These are phyloP conservation scores for Stenodema calcarata DNA, from an alignment of 2,888 invertebrate species.

Conservation along the genomic window DNA sequence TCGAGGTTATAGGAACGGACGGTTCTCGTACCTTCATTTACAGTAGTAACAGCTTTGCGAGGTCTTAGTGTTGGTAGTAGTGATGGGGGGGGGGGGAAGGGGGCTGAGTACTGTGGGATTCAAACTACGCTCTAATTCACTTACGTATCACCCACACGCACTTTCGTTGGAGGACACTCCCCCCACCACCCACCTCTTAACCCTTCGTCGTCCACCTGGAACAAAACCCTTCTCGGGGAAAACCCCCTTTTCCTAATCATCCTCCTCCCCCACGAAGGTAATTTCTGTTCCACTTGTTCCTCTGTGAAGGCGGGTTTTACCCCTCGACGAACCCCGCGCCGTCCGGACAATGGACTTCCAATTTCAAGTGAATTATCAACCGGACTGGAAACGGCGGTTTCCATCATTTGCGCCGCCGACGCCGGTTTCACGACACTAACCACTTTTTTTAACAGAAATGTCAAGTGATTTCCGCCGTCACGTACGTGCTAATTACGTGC, in stretches of 20 bases:
- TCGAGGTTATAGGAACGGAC: background rate
- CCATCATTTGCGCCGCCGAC: conserved; percentile 14
- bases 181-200: too few relatives aligned
- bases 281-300: conserved; percentile 21
- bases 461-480: background rate
- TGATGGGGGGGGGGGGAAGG: too few relatives aligned
- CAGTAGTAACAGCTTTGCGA: conserved; percentile 8
- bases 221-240: background rate
- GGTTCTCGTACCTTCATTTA: conserved; percentile 7
- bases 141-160: conserved; percentile 21
- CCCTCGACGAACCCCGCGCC: too few relatives aligned
- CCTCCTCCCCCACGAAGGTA: conserved; percentile 7
- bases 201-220: too few relatives aligned
- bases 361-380: conserved; percentile 24
- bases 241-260: conserved; percentile 18
- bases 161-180: too few relatives aligned
- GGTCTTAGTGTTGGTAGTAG: too few relatives aligned
- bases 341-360: conserved; percentile 20
- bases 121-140: conserved; percentile 31
- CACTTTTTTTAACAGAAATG: conserved; percentile 1
- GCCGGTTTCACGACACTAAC: background rate
- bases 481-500: conserved; percentile 14
- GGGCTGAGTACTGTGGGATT: conserved; percentile 14
- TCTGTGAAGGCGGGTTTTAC: background rate
- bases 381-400: conserved; percentile 36